phyloP scores from a whole-genome alignment of 2,797 vertebrate species.

The Staurois parvus region DNA sequence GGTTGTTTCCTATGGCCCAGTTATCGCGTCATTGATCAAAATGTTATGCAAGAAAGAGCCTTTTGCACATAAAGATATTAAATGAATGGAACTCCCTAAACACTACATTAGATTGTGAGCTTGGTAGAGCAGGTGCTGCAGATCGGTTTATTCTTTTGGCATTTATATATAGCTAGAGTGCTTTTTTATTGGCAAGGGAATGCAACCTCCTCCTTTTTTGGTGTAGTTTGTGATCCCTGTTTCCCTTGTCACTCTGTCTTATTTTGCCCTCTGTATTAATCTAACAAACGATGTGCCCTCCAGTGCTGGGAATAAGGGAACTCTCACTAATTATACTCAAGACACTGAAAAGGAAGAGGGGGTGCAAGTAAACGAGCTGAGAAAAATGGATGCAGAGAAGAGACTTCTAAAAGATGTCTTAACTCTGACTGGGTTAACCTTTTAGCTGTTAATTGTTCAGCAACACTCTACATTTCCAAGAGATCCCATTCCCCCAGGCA shows the following conservation, averaged over 20 bases:
- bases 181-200: conserved; percentile 16
- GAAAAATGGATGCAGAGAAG: conserved; percentile 18
- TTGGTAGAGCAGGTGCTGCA: conserved; percentile 26
- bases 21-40: too few species aligned
- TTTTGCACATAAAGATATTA: too few species aligned
- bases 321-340: conserved; percentile 73
- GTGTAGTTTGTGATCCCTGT: conserved; percentile 16
- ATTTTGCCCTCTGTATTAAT: conserved; percentile 73
- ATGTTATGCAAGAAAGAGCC: too few species aligned
- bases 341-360: conserved; percentile 61
- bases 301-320: conserved; percentile 68
- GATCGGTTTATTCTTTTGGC: conserved; percentile 24
- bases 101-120: conserved; percentile 17
- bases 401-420: background rate
- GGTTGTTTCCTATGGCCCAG: too few species aligned
- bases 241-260: conserved; percentile 68
- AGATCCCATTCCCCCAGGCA: conserved; percentile 29
- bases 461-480: conserved; percentile 10
- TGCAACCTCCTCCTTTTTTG: background rate
- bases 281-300: conserved; percentile 69
- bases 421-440: background rate
- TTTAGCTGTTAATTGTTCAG: conserved; percentile 37
- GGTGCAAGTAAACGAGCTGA: conserved; percentile 13
- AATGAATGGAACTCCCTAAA: background rate
- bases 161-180: conserved; percentile 23